Evolutionary conservation across 2,888 invertebrate species (phyloP).

Genomic region (Cartodere bifasciata): DNA sequence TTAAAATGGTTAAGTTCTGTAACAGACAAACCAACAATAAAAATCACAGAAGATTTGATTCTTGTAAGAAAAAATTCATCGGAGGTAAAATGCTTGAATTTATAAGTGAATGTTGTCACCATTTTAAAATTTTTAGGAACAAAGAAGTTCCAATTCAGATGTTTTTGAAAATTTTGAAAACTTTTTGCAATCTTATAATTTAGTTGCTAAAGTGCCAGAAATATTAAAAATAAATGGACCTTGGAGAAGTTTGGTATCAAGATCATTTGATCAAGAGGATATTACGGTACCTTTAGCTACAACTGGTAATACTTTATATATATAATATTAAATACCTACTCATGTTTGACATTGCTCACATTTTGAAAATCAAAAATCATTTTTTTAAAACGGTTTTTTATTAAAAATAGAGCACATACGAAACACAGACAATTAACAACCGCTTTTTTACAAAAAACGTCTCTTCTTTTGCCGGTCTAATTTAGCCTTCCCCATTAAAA

Average conservation of each 20-base stretch:
- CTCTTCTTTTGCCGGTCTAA: no score
- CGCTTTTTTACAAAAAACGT: no score
- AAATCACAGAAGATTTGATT: conserved; percentile 62
- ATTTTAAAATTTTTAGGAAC: conserved; percentile 35
- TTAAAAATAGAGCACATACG: no score
- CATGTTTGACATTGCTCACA: no score
- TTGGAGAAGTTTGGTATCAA: conserved; percentile 47
- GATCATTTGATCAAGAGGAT: conserved; percentile 53
- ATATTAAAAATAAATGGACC: conserved; percentile 43
- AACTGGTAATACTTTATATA: conserved; percentile 33
- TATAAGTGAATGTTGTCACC: background rate
- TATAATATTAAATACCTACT: no score
- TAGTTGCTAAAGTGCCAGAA: conserved; percentile 62
- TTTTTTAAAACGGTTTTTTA: no score
- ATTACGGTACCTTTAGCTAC: conserved; percentile 57
- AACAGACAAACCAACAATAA: conserved; percentile 53
- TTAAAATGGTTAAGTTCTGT: conserved; percentile 61
- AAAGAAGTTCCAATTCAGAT: conserved; percentile 41
- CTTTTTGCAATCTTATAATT: conserved; percentile 63
- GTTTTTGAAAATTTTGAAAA: conserved; percentile 61
- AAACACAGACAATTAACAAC: no score
- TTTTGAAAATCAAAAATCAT: no score
- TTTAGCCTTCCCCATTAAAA: no score
- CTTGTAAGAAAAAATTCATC: conserved; percentile 47
- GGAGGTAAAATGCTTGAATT: background rate